Percentiles rank a stretch among this genome's conserved stretches.
Conservation (phyloP, 2,888 invertebrate species). For the Megaustenia siamemsis region DNA sequence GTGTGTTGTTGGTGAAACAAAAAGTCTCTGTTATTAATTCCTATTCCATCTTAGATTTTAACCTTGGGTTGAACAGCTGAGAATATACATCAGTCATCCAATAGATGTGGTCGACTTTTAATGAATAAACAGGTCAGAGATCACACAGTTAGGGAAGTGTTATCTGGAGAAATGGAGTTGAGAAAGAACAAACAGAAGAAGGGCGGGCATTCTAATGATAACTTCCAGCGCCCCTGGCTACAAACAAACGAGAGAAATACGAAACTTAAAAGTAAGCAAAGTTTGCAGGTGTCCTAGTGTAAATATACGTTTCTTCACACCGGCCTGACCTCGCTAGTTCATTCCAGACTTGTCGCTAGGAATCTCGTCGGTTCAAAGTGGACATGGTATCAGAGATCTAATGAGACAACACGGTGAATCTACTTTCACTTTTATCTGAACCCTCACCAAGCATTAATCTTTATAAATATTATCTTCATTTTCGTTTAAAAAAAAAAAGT, state of each 20-base stretch:
- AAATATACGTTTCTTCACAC: constrained; percentile 21
- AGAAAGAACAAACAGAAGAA: neutral
- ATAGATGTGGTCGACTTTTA: neutral
- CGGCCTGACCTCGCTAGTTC: neutral
- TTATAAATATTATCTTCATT: too few species aligned
- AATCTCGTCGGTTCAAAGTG: neutral
- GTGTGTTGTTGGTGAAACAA: too few species aligned
- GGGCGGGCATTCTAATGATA: neutral
- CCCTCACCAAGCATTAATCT: too few species aligned
- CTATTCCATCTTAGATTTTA: too few species aligned
- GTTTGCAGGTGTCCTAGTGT: constrained; percentile 26
- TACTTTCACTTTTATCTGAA: neutral
- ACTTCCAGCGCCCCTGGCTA: neutral
- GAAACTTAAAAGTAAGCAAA: constrained; percentile 31
- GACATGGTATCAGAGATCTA: neutral
- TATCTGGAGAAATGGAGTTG: neutral
- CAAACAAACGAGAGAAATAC: neutral
- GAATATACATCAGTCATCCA: neutral
- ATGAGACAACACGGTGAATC: neutral
- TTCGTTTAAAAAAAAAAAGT: too few species aligned
- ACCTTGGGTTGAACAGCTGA: neutral
- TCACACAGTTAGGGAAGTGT: neutral
- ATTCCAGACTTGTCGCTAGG: neutral
- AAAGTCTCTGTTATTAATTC: too few species aligned
- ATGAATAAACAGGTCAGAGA: neutral